Conservation (phyloP, 2,797 vertebrate genomes). For the Gouania willdenowi region DNA sequence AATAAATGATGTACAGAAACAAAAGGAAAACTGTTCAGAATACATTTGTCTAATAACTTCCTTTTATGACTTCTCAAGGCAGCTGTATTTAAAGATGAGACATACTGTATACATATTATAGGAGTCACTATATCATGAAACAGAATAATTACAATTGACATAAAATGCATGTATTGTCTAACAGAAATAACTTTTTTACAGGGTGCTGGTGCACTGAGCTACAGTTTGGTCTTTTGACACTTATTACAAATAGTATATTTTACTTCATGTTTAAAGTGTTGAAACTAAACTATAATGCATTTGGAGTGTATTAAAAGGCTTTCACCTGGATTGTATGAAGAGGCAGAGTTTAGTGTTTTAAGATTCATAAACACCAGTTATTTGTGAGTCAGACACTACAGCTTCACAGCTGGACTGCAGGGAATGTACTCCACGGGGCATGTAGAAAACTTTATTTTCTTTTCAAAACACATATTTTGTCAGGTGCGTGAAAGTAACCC, state of each 20-base stretch:
- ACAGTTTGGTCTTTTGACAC: slow-evolving; percentile 23
- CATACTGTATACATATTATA: background rate
- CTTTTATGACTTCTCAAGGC: background rate
- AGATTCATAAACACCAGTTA: slow-evolving; percentile 7
- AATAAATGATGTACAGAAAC: background rate
- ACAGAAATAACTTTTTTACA: slow-evolving; percentile 1
- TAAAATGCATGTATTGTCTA: background rate
- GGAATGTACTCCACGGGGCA: slow-evolving; percentile 7
- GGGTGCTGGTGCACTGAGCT: too few relatives aligned
- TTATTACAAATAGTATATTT: slow-evolving; percentile 19
- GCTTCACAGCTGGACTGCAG: slow-evolving; percentile 30
- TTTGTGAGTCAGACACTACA: slow-evolving; percentile 22
- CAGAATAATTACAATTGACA: background rate
- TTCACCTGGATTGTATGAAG: slow-evolving; percentile 5
- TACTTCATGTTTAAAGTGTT: slow-evolving; percentile 19
- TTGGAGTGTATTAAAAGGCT: slow-evolving; percentile 9
- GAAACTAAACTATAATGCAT: slow-evolving; percentile 38
- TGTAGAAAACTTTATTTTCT: slow-evolving; percentile 36
- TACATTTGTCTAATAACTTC: background rate
- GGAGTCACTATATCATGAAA: background rate
- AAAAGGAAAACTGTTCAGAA: background rate
- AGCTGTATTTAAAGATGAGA: background rate
- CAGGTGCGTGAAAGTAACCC: slow-evolving; percentile 22
- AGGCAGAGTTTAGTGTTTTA: slow-evolving; percentile 13
- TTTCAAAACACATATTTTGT: slow-evolving; percentile 32